phyloP scores from a whole-genome alignment of 2,113 vertebrate species.

The Marcusenius ussheri region DNA sequence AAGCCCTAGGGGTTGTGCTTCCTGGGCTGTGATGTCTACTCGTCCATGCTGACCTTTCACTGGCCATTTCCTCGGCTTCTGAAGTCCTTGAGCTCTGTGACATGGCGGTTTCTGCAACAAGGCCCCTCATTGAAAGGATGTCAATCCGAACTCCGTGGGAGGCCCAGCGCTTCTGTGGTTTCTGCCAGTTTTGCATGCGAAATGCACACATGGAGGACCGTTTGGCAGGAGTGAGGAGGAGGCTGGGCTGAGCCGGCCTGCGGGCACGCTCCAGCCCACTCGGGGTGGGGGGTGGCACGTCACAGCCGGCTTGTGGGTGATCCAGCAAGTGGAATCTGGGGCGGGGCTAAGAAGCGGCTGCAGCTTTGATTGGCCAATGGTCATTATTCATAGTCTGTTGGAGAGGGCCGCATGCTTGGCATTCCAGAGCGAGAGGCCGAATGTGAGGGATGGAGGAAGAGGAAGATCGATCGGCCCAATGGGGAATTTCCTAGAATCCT shows the following conservation, averaged over 20 bases:
- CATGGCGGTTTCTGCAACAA: background rate
- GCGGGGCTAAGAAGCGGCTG: background rate
- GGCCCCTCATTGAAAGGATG: background rate
- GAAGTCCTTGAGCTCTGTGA: background rate
- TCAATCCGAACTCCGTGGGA: background rate
- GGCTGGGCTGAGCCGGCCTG: background rate
- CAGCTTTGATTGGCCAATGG: background rate
- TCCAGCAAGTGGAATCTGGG: background rate
- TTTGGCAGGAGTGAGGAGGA: background rate
- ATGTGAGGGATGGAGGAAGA: background rate
- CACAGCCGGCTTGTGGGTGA: background rate
- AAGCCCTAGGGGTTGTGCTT: background rate
- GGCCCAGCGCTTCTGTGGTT: background rate
- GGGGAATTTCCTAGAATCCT: background rate
- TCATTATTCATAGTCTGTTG: background rate
- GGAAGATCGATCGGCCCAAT: background rate
- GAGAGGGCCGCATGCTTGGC: conserved; percentile 12
- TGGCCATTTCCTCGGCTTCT: background rate
- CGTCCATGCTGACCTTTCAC: background rate
- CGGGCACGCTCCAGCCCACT: background rate
- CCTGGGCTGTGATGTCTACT: background rate
- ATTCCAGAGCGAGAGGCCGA: background rate
- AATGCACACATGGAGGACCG: background rate
- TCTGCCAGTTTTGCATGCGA: background rate
- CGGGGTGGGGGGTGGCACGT: background rate